Evolutionary conservation across 2,888 invertebrate species (phyloP).

Genomic region (Eristalis intricaria): DNA sequence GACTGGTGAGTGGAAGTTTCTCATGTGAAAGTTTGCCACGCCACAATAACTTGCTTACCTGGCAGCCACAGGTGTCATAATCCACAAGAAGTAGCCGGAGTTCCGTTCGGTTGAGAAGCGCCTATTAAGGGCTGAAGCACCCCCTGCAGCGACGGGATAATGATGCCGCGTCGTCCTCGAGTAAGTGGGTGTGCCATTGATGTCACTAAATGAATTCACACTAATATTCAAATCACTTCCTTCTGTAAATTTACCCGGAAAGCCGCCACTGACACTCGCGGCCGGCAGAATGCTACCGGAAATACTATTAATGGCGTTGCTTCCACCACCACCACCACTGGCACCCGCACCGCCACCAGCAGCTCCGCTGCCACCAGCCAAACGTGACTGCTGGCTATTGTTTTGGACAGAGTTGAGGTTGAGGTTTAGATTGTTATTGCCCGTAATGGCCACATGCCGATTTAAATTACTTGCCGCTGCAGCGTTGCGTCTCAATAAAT

Average conservation of each 20-base stretch:
- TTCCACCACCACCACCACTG: constrained; percentile 3
- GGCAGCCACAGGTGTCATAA: constrained; percentile 81
- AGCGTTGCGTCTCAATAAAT: constrained; percentile 60
- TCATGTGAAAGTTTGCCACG: constrained; percentile 36
- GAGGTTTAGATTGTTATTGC: constrained; percentile 66
- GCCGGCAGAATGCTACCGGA: constrained; percentile 77
- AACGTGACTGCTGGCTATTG: constrained; percentile 76
- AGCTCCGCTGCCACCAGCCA: constrained; percentile 74
- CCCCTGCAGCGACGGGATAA: constrained; percentile 2
- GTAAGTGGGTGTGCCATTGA: constrained; percentile 73
- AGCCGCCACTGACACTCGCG: constrained; percentile 66
- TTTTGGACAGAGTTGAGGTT: constrained; percentile 66
- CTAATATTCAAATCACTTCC: constrained; percentile 76
- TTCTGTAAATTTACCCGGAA: constrained; percentile 58
- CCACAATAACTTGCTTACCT: constrained; percentile 77
- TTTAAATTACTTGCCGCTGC: constrained; percentile 52
- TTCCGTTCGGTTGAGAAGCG: constrained; percentile 70
- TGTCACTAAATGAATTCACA: constrained; percentile 74
- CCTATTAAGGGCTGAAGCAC: constrained; percentile 34
- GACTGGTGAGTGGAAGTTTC: constrained; percentile 50
- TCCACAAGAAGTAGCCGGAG: constrained; percentile 79
- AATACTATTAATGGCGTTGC: constrained; percentile 78
- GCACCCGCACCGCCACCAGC: not conserved
- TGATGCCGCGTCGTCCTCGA: constrained; percentile 38
- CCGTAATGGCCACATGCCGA: constrained; percentile 68